A percentile compares a stretch with the other conserved stretches of the same genome.
Conservation (phyloP, 92 coral and sea anemone genomes). For the Anthopleura xanthogrammica region DNA sequence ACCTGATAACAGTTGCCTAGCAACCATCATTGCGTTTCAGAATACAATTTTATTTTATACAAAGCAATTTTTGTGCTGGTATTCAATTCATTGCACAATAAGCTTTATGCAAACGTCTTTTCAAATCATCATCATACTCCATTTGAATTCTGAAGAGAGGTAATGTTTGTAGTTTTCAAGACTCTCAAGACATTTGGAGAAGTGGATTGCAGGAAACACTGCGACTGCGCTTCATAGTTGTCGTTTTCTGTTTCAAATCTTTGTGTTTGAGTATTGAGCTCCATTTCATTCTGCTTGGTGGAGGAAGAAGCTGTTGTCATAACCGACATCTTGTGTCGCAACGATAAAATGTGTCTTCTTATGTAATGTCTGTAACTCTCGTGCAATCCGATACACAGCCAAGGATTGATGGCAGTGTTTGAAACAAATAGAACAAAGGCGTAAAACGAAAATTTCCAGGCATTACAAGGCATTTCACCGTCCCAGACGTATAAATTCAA, state of each 20-base stretch:
- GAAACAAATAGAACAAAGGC: slow-evolving; percentile 2
- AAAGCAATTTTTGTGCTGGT: too few relatives aligned
- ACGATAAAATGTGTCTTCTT: background rate
- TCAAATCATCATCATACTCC: background rate
- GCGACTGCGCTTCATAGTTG: background rate
- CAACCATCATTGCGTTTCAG: too few relatives aligned
- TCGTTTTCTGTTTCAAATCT: background rate
- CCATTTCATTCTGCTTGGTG: background rate
- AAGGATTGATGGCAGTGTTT: slow-evolving; percentile 28
- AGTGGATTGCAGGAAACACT: background rate
- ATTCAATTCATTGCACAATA: too few relatives aligned
- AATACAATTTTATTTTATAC: too few relatives aligned
- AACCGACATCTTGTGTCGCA: slow-evolving; percentile 12
- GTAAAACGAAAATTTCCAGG: slow-evolving; percentile 15
- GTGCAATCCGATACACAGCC: slow-evolving; percentile 12
- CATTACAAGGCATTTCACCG: slow-evolving; percentile 16
- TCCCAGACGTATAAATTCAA: slow-evolving; percentile 11
- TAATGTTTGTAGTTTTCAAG: background rate
- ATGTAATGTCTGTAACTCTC: slow-evolving; percentile 17
- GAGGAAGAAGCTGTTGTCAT: background rate
- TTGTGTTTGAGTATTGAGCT: background rate
- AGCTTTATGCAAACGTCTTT: too few relatives aligned
- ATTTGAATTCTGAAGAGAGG: background rate
- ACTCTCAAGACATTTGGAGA: background rate
- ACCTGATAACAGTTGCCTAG: too few relatives aligned